phyloP scores from a whole-genome alignment of 2,797 vertebrate genomes.

The Mus spretus region DNA sequence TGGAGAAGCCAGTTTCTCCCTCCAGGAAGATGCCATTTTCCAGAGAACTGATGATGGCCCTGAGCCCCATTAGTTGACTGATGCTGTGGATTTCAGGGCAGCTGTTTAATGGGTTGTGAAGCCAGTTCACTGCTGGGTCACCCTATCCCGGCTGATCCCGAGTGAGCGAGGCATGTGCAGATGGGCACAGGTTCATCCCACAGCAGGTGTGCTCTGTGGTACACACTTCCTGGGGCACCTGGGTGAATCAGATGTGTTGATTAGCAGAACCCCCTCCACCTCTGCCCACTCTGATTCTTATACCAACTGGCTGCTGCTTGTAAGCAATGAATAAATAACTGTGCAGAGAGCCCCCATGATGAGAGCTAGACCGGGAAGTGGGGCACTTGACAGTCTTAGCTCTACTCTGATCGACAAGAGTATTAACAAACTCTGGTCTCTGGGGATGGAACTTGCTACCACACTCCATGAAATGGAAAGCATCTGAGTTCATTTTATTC shows the following conservation, averaged over 20 bases:
- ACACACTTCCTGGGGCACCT: not conserved
- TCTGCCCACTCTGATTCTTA: not conserved
- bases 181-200: not conserved
- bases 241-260: not conserved
- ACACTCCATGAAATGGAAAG: not conserved
- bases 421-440: not conserved
- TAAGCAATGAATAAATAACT: not conserved
- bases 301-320: not conserved
- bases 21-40: conserved; percentile 61
- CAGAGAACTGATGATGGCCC: not conserved
- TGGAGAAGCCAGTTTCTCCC: not conserved
- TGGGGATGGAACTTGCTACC: not conserved
- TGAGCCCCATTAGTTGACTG: conserved; percentile 24
- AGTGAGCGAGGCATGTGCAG: not conserved
- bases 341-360: not conserved
- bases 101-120: conserved; percentile 36
- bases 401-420: conserved; percentile 31
- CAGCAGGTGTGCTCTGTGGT: not conserved
- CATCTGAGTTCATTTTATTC: not conserved
- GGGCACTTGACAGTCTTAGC: not conserved
- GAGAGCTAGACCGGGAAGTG: not conserved
- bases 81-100: not conserved
- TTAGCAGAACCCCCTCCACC: not conserved
- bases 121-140: conserved; percentile 25
- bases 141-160: not conserved